phyloP scores from a whole-genome alignment of 2,113 vertebrate species.

The Neolamprologus falcicula region DNA sequence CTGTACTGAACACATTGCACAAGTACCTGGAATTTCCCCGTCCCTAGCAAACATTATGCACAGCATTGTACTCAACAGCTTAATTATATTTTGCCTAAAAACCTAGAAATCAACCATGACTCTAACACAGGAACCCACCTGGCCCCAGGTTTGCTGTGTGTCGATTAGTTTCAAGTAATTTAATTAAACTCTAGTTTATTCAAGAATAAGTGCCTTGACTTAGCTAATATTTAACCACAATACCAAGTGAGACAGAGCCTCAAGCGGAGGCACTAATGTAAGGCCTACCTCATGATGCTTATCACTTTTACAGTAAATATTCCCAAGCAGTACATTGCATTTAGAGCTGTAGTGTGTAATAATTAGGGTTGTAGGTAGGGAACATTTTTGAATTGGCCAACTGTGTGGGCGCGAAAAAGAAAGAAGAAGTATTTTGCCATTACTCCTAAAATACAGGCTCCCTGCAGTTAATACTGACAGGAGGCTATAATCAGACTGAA shows the following conservation, averaged over 20 bases:
- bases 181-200: slow-evolving; percentile 2
- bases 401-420: rapidly evolving
- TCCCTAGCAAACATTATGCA: not conserved
- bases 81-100: not conserved
- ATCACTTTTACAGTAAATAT: not conserved
- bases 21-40: not conserved
- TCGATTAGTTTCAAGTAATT: slow-evolving; percentile 1
- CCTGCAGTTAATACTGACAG: not conserved
- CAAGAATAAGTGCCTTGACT: not conserved
- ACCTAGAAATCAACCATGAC: not conserved
- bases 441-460: not conserved
- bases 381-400: not conserved
- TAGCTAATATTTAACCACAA: not conserved
- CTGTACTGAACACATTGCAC: not conserved
- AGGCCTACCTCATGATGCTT: not conserved
- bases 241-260: not conserved
- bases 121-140: not conserved
- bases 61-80: not conserved
- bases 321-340: not conserved
- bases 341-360: not conserved
- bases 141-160: not conserved
- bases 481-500: not conserved
- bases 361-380: not conserved
- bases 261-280: not conserved
- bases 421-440: not conserved